These are phyloP conservation scores for Eupeodes luniger DNA, from an alignment of 2,888 invertebrate genomes.

Conservation along the genomic window DNA sequence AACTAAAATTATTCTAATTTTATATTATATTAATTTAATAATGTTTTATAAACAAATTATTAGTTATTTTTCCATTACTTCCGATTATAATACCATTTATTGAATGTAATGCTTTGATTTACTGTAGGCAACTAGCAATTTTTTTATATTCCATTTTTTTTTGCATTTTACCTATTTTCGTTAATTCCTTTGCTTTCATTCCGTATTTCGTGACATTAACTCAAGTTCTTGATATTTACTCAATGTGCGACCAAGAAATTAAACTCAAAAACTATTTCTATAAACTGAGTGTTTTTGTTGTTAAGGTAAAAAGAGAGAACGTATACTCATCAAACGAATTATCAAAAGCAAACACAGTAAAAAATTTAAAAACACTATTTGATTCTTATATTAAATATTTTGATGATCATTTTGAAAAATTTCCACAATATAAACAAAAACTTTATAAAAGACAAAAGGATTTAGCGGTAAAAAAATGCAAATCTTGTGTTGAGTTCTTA, in stretches of 20 bases:
- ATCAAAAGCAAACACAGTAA: neutral
- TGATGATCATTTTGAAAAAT: neutral
- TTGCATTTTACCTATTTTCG: too few relatives aligned
- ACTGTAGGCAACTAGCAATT: neutral
- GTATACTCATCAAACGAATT: neutral
- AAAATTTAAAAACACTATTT: slow-evolving; percentile 9
- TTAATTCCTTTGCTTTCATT: neutral
- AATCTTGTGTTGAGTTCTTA: slow-evolving; percentile 34
- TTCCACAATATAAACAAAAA: slow-evolving; percentile 15
- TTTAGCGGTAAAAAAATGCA: neutral
- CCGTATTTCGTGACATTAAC: neutral
- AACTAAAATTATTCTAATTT: too few relatives aligned
- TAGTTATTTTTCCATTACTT: neutral
- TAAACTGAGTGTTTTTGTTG: slow-evolving; percentile 6
- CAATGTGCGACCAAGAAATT: neutral
- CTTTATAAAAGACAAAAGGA: slow-evolving; percentile 9
- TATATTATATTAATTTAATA: too few relatives aligned
- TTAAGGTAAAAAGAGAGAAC: neutral
- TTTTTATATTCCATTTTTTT: too few relatives aligned
- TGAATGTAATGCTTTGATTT: neutral
- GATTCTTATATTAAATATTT: slow-evolving; percentile 3
- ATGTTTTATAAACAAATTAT: too few relatives aligned
- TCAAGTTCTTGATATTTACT: neutral
- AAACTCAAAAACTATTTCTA: neutral
- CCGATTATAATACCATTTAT: neutral